Evolutionary conservation across 2,888 invertebrate genomes (phyloP).

Genomic region (Anthophora plumipes): DNA sequence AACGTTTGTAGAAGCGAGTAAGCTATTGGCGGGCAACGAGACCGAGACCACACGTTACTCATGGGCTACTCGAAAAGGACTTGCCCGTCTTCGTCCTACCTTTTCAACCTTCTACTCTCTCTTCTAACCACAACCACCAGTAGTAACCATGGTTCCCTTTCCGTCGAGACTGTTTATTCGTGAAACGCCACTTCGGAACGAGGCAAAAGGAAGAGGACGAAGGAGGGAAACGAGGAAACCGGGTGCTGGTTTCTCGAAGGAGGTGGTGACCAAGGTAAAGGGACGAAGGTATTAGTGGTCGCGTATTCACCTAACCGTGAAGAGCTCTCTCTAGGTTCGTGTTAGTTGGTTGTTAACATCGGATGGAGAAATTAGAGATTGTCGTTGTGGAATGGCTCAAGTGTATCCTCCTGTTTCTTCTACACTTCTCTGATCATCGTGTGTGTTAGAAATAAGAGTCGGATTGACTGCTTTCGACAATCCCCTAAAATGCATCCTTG

Average conservation of each 20-base stretch:
- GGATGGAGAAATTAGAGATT: constrained; percentile 78
- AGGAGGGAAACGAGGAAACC: constrained; percentile 32
- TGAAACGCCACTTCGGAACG: constrained; percentile 57
- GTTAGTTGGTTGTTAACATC: constrained; percentile 75
- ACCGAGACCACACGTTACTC: constrained; percentile 65
- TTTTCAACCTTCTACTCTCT: too few relatives aligned
- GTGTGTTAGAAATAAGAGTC: too few relatives aligned
- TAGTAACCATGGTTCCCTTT: constrained; percentile 7
- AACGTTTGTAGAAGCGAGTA: constrained; percentile 61
- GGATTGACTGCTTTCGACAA: too few relatives aligned
- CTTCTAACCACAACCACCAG: not conserved
- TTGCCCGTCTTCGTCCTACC: constrained; percentile 51
- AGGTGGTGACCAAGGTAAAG: constrained; percentile 36
- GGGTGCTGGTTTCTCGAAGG: too few relatives aligned
- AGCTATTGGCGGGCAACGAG: constrained; percentile 54
- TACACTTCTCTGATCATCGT: not conserved
- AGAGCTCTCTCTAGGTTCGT: constrained; percentile 48
- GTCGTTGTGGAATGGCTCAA: constrained; percentile 69
- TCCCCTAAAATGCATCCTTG: not conserved
- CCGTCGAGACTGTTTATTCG: constrained; percentile 70
- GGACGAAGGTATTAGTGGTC: constrained; percentile 57
- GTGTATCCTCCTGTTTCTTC: constrained; percentile 27
- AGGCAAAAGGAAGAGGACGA: constrained; percentile 33
- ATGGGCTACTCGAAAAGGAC: constrained; percentile 60
- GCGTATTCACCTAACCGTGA: constrained; percentile 56